Percentiles rank a stretch among this genome's conserved stretches.
These are phyloP conservation scores for Mesochorus sp. DNA, from an alignment of 2,888 invertebrate genomes.

Conservation along the genomic window DNA sequence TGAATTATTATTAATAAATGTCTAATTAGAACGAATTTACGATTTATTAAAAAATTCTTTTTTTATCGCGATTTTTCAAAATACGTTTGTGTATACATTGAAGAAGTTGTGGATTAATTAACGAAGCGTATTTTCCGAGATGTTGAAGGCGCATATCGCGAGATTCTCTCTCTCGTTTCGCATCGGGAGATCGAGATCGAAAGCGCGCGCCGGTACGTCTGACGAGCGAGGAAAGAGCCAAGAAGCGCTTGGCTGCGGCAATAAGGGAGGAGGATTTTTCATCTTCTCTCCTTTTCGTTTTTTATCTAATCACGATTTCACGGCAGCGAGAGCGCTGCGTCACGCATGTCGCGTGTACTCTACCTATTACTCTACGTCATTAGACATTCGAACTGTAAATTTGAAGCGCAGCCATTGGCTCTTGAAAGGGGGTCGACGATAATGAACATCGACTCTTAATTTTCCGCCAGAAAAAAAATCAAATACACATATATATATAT, in stretches of 20 bases:
- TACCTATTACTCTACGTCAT: conserved; percentile 7
- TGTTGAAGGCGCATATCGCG: conserved; percentile 12
- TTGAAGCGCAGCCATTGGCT: background rate
- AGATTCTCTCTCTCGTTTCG: conserved; percentile 38
- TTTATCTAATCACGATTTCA: conserved; percentile 58
- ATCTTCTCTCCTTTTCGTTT: no score
- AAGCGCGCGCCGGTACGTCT: conserved; percentile 57
- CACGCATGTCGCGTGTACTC: conserved; percentile 30
- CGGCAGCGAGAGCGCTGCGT: conserved; percentile 49
- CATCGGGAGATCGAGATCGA: conserved; percentile 59
- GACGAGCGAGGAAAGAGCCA: conserved; percentile 13
- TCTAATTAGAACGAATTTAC: no score
- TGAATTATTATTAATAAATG: no score
- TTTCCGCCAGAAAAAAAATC: no score
- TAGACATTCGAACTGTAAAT: background rate
- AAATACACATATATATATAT: no score
- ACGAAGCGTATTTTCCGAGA: conserved; percentile 32
- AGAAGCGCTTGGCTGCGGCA: background rate
- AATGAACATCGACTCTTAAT: no score
- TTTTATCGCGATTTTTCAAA: background rate
- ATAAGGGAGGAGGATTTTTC: background rate
- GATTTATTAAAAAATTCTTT: background rate
- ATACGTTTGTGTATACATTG: background rate
- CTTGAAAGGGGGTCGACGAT: no score
- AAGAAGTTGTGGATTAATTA: conserved; percentile 2